Percentiles rank a stretch among this genome's conserved stretches.
These are phyloP conservation scores for Drosophila pseudotakahashii DNA, from an alignment of 2,888 invertebrate species.

Conservation along the genomic window DNA sequence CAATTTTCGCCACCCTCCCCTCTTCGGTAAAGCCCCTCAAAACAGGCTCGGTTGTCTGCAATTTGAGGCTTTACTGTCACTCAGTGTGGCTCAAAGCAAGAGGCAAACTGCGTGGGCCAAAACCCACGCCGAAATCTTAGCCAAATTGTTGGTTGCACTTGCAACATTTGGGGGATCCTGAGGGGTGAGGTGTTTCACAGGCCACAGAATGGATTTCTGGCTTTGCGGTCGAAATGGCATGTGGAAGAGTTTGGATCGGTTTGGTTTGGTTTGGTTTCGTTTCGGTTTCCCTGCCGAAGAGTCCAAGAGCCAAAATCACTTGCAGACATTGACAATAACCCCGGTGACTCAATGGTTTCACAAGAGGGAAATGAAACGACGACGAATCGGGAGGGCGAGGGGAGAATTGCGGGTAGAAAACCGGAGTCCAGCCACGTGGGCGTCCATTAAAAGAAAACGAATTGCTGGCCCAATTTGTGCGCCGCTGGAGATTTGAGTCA, in stretches of 20 bases:
- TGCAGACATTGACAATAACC: conserved; percentile 70
- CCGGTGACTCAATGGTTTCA: conserved; percentile 27
- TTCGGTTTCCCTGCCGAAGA: conserved; percentile 14
- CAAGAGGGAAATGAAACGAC: conserved; percentile 17
- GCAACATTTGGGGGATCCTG: conserved; percentile 16
- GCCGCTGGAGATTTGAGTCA: conserved; percentile 51
- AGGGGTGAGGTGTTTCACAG: background rate
- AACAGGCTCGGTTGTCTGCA: conserved; percentile 59
- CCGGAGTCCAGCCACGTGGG: conserved; percentile 52
- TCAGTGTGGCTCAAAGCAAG: conserved; percentile 42
- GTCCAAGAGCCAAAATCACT: conserved; percentile 35
- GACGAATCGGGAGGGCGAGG: background rate
- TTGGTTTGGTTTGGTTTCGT: conserved; percentile 15
- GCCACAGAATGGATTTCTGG: conserved; percentile 49
- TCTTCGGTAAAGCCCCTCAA: background rate
- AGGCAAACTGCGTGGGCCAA: conserved; percentile 38
- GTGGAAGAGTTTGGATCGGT: conserved; percentile 16
- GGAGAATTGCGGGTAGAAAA: background rate
- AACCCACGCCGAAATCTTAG: conserved; percentile 65
- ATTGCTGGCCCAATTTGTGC: conserved; percentile 67
- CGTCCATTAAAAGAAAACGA: conserved; percentile 60
- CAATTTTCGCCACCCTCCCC: conserved; percentile 6
- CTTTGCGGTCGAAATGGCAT: conserved; percentile 61
- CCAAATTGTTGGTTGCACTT: conserved; percentile 69
- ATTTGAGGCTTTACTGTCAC: conserved; percentile 74